Evolutionary conservation across 1,140 invertebrate species (phyloP).

Genomic region (Patella vulgata): DNA sequence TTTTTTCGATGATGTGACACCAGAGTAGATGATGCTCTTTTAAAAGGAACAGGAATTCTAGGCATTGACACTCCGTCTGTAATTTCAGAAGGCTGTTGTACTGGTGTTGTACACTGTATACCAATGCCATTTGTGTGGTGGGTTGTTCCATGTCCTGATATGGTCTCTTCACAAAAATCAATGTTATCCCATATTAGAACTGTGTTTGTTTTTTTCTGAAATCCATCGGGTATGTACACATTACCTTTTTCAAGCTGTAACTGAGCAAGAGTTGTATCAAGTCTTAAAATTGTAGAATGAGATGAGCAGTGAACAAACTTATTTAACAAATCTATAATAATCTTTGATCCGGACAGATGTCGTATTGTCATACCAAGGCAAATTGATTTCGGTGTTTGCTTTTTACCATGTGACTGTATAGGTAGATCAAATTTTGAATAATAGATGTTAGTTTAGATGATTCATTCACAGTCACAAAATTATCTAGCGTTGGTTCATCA

Average conservation of each 20-base stretch:
- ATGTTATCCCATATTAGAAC: slow-evolving; percentile 30
- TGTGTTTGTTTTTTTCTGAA: too few species aligned
- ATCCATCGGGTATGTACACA: too few species aligned
- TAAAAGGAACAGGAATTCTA: too few species aligned
- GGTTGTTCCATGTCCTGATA: slow-evolving; percentile 37
- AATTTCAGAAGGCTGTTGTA: not conserved
- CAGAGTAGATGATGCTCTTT: not conserved
- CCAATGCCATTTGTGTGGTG: slow-evolving; percentile 46
- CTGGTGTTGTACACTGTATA: slow-evolving; percentile 17
- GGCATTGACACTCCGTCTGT: not conserved
- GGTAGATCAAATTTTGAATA: not conserved
- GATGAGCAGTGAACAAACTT: not conserved
- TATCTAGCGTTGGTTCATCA: not conserved
- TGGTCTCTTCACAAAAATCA: slow-evolving; percentile 41
- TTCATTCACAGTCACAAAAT: not conserved
- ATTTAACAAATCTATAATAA: slow-evolving; percentile 1
- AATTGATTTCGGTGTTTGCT: not conserved
- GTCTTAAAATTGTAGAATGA: not conserved
- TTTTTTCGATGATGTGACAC: not conserved
- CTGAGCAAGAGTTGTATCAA: not conserved
- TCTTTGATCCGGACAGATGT: not conserved
- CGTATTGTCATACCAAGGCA: not conserved
- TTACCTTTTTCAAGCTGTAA: too few species aligned
- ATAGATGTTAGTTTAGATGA: not conserved
- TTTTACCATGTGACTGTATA: not conserved